phyloP scores from a whole-genome alignment of 2,113 vertebrate species.

The Halichoerus grypus region DNA sequence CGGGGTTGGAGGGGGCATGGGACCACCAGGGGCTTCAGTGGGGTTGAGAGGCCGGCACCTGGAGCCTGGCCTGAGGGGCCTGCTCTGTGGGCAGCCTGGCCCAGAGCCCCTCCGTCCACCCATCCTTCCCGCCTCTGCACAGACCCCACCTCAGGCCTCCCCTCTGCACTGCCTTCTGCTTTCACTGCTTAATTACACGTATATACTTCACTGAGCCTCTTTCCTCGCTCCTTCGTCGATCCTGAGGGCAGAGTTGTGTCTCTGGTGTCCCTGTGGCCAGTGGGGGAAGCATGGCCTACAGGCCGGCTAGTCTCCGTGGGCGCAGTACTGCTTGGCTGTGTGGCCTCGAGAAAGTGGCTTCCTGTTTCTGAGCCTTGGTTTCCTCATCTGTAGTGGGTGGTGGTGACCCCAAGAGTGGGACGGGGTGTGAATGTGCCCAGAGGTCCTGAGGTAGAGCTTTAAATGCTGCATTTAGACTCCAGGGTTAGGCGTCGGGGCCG shows the following conservation, averaged over 20 bases:
- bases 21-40: not conserved
- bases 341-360: not conserved
- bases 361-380: not conserved
- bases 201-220: not conserved
- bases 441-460: not conserved
- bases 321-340: not conserved
- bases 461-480: rapidly evolving
- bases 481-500: rapidly evolving
- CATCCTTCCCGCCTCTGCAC: not conserved
- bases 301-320: not conserved
- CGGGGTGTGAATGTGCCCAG: not conserved
- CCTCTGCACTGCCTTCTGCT: too few species aligned
- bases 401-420: not conserved
- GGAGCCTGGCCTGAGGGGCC: not conserved
- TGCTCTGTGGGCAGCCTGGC: not conserved
- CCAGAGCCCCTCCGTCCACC: not conserved
- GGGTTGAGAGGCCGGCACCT: rapidly evolving
- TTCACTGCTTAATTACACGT: not conserved
- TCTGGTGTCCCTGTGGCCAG: not conserved
- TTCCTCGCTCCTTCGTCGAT: not conserved
- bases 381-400: not conserved
- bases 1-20: not conserved
- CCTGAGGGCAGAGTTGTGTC: not conserved
- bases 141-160: not conserved
- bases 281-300: not conserved